Conservation (phyloP, 1,140 invertebrate genomes). For the Chrysomallon squamiferum region DNA sequence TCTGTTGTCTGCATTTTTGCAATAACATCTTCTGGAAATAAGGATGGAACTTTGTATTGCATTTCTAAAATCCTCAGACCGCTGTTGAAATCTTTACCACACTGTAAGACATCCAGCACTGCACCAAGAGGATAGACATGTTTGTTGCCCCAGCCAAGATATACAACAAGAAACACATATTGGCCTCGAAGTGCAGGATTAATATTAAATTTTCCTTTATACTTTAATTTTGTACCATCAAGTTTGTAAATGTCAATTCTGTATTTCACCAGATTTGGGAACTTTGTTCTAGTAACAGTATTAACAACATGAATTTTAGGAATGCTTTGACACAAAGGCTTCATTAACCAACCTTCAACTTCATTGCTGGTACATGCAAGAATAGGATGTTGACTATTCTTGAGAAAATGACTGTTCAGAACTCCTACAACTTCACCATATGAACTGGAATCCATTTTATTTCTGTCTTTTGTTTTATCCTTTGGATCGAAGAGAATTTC, state of each 20-base stretch:
- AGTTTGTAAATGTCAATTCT: slow-evolving; percentile 18
- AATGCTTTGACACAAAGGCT: slow-evolving; percentile 43
- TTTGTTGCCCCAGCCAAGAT: slow-evolving; percentile 23
- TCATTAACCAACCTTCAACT: slow-evolving; percentile 34
- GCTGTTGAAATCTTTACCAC: slow-evolving; percentile 15
- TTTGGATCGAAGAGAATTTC: slow-evolving; percentile 23
- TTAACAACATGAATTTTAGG: slow-evolving; percentile 44
- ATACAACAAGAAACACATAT: slow-evolving; percentile 31
- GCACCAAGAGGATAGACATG: slow-evolving; percentile 25
- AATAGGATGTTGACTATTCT: slow-evolving; percentile 27
- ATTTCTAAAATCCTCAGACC: slow-evolving; percentile 21
- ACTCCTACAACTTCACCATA: slow-evolving; percentile 41
- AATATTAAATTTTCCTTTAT: slow-evolving; percentile 12
- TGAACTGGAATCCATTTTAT: neutral
- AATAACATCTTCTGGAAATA: neutral
- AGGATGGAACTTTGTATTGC: slow-evolving; percentile 19
- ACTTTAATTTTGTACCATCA: slow-evolving; percentile 2
- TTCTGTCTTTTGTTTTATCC: neutral
- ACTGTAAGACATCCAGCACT: slow-evolving; percentile 18
- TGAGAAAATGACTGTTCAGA: slow-evolving; percentile 22
- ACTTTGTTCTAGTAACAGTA: slow-evolving; percentile 9
- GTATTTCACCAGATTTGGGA: neutral
- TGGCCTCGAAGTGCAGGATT: slow-evolving; percentile 3
- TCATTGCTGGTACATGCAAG: slow-evolving; percentile 45
- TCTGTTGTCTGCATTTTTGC: slow-evolving; percentile 62